Evolutionary conservation across 2,888 invertebrate genomes (phyloP).

Genomic region (Lasioglossum malachurum): DNA sequence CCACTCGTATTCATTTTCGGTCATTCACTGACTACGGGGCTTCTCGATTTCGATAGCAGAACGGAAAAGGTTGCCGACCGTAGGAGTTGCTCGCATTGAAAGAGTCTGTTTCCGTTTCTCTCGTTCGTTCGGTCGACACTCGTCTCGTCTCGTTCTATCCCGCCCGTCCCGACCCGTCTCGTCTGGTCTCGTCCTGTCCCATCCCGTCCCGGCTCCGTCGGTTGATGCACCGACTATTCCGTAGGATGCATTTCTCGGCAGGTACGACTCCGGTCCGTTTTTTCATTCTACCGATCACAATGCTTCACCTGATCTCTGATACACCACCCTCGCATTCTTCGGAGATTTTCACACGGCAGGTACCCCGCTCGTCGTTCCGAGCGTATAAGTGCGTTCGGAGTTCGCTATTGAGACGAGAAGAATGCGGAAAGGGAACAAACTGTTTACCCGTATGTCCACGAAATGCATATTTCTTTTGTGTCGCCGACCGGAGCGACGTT

Average conservation of each 20-base stretch:
- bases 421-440: neutral
- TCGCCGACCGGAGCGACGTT: neutral
- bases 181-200: neutral
- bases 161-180: neutral
- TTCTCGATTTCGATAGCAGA: constrained; percentile 44
- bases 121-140: constrained; percentile 26
- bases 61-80: constrained; percentile 62
- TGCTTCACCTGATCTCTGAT: constrained; percentile 80
- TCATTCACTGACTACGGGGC: constrained; percentile 47
- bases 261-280: constrained; percentile 75
- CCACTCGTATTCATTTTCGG: constrained; percentile 20
- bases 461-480: neutral
- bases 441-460: neutral
- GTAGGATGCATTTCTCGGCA: constrained; percentile 69
- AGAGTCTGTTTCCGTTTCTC: constrained; percentile 25
- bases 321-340: constrained; percentile 81
- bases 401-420: neutral
- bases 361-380: constrained; percentile 53
- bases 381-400: constrained; percentile 4
- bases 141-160: constrained; percentile 16
- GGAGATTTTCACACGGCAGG: constrained; percentile 79
- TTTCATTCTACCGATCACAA: constrained; percentile 78
- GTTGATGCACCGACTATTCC: constrained; percentile 61
- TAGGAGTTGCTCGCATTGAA: constrained; percentile 56
- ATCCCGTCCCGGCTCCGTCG: neutral